Evolutionary conservation across 2,888 invertebrate species (phyloP).

Genomic region (Lordiphosa fenestrarum): DNA sequence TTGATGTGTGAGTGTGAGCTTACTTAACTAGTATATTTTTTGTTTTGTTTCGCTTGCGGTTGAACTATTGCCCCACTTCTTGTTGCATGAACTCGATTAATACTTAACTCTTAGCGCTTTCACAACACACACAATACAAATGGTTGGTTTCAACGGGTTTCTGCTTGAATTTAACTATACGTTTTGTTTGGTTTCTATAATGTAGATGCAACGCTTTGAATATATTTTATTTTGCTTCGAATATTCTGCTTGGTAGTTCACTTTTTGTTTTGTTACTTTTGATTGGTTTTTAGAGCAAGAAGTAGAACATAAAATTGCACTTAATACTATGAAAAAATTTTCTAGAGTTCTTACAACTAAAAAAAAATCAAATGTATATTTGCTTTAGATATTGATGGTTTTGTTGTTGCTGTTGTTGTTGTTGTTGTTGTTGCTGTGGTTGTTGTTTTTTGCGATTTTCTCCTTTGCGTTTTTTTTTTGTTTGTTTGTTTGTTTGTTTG

Average conservation of each 20-base stretch:
- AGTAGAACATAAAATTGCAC: constrained; percentile 66
- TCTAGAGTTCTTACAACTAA: constrained; percentile 76
- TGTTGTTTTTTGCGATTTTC: constrained; percentile 34
- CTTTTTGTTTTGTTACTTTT: too few relatives aligned
- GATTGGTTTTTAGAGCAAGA: constrained; percentile 62
- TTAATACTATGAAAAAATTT: constrained; percentile 78
- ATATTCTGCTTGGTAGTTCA: constrained; percentile 22
- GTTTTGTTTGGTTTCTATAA: constrained; percentile 31
- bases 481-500: too few relatives aligned
- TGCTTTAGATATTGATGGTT: constrained; percentile 57
- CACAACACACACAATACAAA: constrained; percentile 61
- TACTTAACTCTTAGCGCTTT: constrained; percentile 65
- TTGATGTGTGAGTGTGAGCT: constrained; percentile 34
- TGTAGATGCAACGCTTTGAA: constrained; percentile 47
- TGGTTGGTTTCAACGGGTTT: constrained; percentile 30
- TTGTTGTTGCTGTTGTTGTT: constrained; percentile 30
- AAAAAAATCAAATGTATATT: constrained; percentile 76
- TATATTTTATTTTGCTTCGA: constrained; percentile 35
- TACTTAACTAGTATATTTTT: constrained; percentile 42
- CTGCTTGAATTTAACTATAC: constrained; percentile 35
- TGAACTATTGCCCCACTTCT: constrained; percentile 33
- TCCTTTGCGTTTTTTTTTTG: constrained; percentile 24
- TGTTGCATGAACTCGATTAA: constrained; percentile 59
- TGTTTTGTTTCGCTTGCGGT: constrained; percentile 20
- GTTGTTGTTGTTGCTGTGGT: constrained; percentile 19